Base-by-base conservation (phyloP, 2,888 invertebrate species). In the Calameuta pallipes region DNA sequence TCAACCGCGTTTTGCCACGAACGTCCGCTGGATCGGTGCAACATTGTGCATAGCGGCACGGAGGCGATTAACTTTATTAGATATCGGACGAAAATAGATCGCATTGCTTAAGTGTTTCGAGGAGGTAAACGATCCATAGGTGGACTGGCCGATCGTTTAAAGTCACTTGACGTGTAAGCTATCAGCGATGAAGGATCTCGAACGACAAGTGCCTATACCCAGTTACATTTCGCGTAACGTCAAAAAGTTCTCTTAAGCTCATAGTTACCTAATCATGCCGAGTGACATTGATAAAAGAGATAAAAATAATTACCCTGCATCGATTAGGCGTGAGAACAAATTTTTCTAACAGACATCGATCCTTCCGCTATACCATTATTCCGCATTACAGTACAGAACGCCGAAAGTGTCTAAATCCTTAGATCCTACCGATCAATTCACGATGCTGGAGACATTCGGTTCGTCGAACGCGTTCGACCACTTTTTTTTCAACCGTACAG, bases 1-100 rank as follows among this genome's bases (percentile, higher is more conserved):
- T 77, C 69, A 76, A 80, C 75, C 80, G 73, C 73, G 75, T 80
- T 79, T 80, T 76, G 69, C 80, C 79, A 76, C 76, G 76, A 71
- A 71, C 37, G 74, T 73, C 79, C 76, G 74, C 76, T 56, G 80
- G 69, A 76, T 75, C 77, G 75, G 76, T 69, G 75, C 77, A 76
- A 56, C 77, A 35, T 34, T 35, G 77, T 69, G 80, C 23, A 77
- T 77, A 36, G 75, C 68, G 34, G 36, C 69, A 73, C 79, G 77
- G 56, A n/a, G 69, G 75, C 79, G 80, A 80, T 80, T 80, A 80
- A 74, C 33, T 80, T 80, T 80, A 80, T 77, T 77, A 71, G 74
- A 80, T 80, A 77, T 36, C 76, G 76, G 35, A 30, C 77, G 11
- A 11, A 37, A 69, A 76, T 76, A 31, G 35, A 69, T 73, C 73